Evolutionary conservation across 2,888 invertebrate species (phyloP), one percentile per base, ranked within the genome.

Genomic region (Bruchidius siliquastri): DNA sequence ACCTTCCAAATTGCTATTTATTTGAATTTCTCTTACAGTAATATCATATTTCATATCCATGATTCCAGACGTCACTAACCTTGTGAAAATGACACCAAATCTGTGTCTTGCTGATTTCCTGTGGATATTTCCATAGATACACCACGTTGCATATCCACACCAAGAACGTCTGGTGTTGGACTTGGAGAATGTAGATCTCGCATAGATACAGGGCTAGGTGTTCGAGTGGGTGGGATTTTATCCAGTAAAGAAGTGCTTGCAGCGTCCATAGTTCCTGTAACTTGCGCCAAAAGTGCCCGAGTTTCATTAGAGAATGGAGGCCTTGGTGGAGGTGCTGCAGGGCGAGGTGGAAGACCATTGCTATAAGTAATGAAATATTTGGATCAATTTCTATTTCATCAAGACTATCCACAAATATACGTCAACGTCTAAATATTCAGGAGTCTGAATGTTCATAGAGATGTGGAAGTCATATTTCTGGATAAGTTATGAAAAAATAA

Each of bases 211-310:
- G 96, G 96, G 85, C 95, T 96, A 0, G 96, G 96, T 0, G 95
- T 94, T 78, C 96, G 90, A 0, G 95, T 96, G 4, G 92, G 94
- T 72, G 95, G 94, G 76, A 96, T 91, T 75, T 95, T 91, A 79
- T 95, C 94, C 73, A 96, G 86, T 72, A 96, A 87, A 83, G 95
- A 93, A 2, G 94, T 93, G 80, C 96, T 96, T 0, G 95, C 94
- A 71, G 94, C 94, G 82, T 96, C 95, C 92, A 96, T 91, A 73
- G 94, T 95, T 0, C 94, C 96, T 67, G 96, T 95, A 0, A 96
- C 96, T 49, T 94, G 94, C 79, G 93, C 89, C 71, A 96, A 92
- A 22, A 96, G 88, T 83, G 95, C 94, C 87, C 96, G 94, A 0
- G 96, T 96, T 85, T 94, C 94, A 77, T 92, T 90, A 0, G 93